Evolutionary conservation across 1,140 invertebrate species (phyloP).

Genomic region (Vollenhovia emeryi): DNA sequence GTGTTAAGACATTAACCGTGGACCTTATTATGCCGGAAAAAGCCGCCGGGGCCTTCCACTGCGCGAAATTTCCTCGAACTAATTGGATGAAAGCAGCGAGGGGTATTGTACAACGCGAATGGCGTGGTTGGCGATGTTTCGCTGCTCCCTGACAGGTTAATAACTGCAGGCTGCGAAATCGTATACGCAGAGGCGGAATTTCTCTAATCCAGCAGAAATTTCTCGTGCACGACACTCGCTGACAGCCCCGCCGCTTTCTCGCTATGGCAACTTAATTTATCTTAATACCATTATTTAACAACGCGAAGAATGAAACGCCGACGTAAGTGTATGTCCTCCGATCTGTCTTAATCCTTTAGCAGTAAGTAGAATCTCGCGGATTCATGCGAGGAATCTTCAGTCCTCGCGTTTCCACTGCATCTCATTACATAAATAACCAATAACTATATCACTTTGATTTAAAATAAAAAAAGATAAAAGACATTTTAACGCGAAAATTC

Average conservation of each 20-base stretch:
- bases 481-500: not conserved
- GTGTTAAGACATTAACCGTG: not conserved
- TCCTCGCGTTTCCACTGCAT: not conserved
- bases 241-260: slow-evolving; percentile 13
- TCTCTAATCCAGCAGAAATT: slow-evolving; percentile 41
- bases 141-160: slow-evolving; percentile 43
- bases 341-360: slow-evolving; percentile 4
- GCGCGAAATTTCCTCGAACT: slow-evolving; percentile 41
- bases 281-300: slow-evolving; percentile 35
- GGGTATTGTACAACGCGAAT: slow-evolving; percentile 30
- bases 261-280: slow-evolving; percentile 21
- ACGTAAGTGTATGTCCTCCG: not conserved
- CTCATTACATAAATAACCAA: not conserved
- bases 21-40: not conserved
- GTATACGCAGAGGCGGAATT: not conserved
- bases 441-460: not conserved
- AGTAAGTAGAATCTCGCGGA: not conserved
- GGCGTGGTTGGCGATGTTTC: slow-evolving; percentile 31
- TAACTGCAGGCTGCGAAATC: slow-evolving; percentile 40
- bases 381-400: not conserved
- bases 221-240: not conserved
- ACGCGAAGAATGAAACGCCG: not conserved
- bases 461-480: not conserved
- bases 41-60: not conserved
- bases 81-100: slow-evolving; percentile 38